These are phyloP conservation scores for Dryobates pubescens DNA, from an alignment of 2,797 vertebrate genomes.

Conservation along the genomic window DNA sequence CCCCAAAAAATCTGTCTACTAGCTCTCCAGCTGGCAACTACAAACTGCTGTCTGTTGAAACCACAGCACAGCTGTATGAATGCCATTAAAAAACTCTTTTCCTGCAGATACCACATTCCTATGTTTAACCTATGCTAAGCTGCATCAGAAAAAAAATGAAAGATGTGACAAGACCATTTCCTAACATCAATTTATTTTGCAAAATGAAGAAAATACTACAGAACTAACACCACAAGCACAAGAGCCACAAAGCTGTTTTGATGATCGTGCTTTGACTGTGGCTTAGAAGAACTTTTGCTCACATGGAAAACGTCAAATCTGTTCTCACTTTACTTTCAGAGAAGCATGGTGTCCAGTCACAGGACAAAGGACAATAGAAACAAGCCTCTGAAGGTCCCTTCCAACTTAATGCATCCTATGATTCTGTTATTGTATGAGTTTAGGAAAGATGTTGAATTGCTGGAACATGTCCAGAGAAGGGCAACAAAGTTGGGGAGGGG, in stretches of 20 bases:
- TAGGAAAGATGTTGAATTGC: too few species aligned
- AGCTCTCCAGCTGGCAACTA: background rate
- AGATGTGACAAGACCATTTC: background rate
- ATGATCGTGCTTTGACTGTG: background rate
- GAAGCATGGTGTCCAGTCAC: background rate
- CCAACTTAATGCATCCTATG: too few species aligned
- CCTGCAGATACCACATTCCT: background rate
- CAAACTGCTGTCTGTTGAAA: conserved; percentile 18
- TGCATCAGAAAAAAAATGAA: background rate
- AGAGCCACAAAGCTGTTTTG: background rate
- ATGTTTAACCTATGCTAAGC: background rate
- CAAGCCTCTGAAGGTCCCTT: too few species aligned
- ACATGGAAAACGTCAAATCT: background rate
- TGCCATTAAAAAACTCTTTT: conserved; percentile 22
- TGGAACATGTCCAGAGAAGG: too few species aligned
- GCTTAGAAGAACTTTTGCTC: background rate
- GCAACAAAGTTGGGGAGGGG: too few species aligned
- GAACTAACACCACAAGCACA: background rate
- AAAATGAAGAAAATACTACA: background rate
- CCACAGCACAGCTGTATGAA: background rate
- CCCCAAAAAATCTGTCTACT: conserved; percentile 41
- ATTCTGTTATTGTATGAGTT: too few species aligned
- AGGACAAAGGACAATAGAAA: too few species aligned
- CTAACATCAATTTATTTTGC: background rate
- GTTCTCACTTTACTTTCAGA: background rate